Evolutionary conservation across 2,888 invertebrate genomes (phyloP).

Genomic region (Pseudeuparius sepicola): DNA sequence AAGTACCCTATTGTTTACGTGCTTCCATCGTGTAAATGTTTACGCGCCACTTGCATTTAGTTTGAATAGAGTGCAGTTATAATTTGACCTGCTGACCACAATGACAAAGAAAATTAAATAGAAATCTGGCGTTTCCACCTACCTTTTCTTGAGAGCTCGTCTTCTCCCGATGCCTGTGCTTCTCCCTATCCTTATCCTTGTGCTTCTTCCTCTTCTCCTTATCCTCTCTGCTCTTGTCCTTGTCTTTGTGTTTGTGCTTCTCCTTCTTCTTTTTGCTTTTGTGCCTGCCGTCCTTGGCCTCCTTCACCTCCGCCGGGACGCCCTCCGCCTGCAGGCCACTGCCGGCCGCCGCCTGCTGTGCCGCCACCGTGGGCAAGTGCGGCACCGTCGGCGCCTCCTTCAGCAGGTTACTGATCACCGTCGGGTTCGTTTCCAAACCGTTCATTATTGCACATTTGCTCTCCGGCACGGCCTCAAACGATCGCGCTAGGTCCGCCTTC

Average conservation of each 20-base stretch:
- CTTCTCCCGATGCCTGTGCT: constrained; percentile 30
- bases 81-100: too few relatives aligned
- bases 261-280: constrained; percentile 54
- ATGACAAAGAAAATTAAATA: too few relatives aligned
- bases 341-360: constrained; percentile 10
- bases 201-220: constrained; percentile 66
- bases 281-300: constrained; percentile 34
- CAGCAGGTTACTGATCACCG: constrained; percentile 57
- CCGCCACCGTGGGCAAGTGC: constrained; percentile 31
- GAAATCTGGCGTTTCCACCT: too few relatives aligned
- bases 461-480: constrained; percentile 3
- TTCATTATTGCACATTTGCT: constrained; percentile 40
- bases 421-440: constrained; percentile 63
- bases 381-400: constrained; percentile 44
- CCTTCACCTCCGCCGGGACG: constrained; percentile 32
- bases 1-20: too few relatives aligned
- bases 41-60: too few relatives aligned
- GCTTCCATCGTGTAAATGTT: too few relatives aligned
- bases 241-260: constrained; percentile 54
- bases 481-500: neutral
- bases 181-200: constrained; percentile 52
- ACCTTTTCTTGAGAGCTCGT: too few relatives aligned
- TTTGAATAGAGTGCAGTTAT: too few relatives aligned
- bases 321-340: constrained; percentile 14
- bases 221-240: constrained; percentile 52